Base-by-base conservation (phyloP, 2,888 invertebrate genomes). In the Melieria crassipennis region DNA sequence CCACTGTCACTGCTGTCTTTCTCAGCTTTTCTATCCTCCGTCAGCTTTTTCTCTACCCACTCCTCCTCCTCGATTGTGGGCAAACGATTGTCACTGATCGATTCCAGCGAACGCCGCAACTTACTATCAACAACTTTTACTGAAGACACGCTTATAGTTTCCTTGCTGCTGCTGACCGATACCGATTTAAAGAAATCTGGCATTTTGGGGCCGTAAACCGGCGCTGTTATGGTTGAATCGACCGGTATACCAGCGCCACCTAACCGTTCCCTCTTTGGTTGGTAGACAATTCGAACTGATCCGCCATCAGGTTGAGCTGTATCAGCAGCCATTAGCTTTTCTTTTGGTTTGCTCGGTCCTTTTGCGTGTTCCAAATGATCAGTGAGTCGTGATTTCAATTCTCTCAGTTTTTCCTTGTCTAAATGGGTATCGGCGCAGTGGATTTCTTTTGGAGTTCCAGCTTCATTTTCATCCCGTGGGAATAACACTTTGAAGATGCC, bases 401-500 rank as follows among this genome's bases (percentile, higher is more conserved):
- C 30, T 3, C 3, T 3, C 30, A 30, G 30, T 30, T 30, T 30
- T 30, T 30, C 30, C 30, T 30, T 30, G 30, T 30, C 30, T 30
- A 3, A 30, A 30, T 30, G 30, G 30, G 30, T 30, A 30, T 30
- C 30, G 30, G 30, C 30, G 3, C 62, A 7, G 43, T 10, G 0
- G 11, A 43, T 61, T 47, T 48, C 9, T 30, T 30, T 52, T 50
- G 16, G 16, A 7, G 7, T 56, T 56, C 56, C 10, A 16, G 6
- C 30, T 43, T 46, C 6, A 0, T 50, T 48, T 58, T 42, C 66
- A 4, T 56, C 30, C 16, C 9, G 61, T 45, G 60, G 45, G n/a
- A 85, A 82, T 0, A 86, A 76, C 1, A 83, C 80, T 0, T 83
- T 84, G 77, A 93, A 93, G 65, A 93, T 92, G 0, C 93, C 93